phyloP scores from a whole-genome alignment of 2,797 vertebrate genomes.

The Buphagus erythrorhynchus region DNA sequence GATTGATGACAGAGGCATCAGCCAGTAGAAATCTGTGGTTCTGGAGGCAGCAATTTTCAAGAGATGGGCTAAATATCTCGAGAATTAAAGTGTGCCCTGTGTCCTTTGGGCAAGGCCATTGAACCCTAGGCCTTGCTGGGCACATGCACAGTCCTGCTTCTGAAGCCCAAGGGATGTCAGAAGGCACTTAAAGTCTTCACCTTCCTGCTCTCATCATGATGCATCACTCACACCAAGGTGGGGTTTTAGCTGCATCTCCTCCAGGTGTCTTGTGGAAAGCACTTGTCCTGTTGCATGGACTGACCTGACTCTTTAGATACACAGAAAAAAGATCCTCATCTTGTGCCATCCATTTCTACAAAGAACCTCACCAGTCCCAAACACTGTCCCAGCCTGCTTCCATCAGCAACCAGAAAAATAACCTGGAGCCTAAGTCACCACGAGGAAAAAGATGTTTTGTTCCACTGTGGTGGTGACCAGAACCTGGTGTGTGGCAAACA shows the following conservation, averaged over 20 bases:
- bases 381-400: neutral
- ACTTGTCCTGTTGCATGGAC: neutral
- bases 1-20: neutral
- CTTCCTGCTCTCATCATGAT: neutral
- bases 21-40: neutral
- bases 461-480: neutral
- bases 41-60: neutral
- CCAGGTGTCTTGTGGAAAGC: neutral
- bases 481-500: neutral
- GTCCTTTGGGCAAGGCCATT: neutral
- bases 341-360: neutral
- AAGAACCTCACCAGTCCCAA: neutral
- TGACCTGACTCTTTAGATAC: neutral
- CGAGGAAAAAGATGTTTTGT: neutral
- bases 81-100: neutral
- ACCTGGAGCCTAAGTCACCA: neutral
- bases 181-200: slow-evolving; percentile 42
- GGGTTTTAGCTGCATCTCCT: neutral
- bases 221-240: neutral
- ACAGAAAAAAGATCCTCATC: neutral
- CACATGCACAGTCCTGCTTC: neutral
- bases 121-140: neutral
- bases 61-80: neutral
- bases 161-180: neutral
- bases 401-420: neutral